These are phyloP conservation scores for Drosophila tsacasi DNA, from an alignment of 1,140 invertebrate species.

Conservation along the genomic window DNA sequence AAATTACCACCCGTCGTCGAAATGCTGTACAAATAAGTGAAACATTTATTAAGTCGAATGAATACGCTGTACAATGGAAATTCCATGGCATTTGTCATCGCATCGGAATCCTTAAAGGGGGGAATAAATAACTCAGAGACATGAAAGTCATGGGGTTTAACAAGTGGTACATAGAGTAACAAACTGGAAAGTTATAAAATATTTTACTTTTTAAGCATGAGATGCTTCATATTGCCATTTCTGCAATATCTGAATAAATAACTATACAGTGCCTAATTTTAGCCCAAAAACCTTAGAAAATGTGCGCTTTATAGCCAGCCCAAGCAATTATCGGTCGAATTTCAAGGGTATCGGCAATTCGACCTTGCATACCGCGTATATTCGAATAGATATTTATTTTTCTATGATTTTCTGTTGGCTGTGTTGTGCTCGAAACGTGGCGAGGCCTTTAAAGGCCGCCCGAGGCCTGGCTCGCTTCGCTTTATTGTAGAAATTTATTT, in stretches of 20 bases:
- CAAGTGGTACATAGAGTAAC: not conserved
- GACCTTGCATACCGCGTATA: constrained; percentile 51
- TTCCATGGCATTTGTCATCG: constrained; percentile 22
- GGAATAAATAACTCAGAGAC: constrained; percentile 2
- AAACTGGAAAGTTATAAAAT: not conserved
- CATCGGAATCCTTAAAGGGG: constrained; percentile 1
- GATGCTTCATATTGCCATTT: not conserved
- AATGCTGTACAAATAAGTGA: constrained; percentile 77
- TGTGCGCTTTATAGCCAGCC: constrained; percentile 3
- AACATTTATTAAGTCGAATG: constrained; percentile 55
- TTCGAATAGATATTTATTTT: constrained; percentile 54
- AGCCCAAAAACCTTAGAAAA: constrained; percentile 15
- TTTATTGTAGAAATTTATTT: constrained; percentile 82
- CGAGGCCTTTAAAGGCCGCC: constrained; percentile 68
- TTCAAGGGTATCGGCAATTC: constrained; percentile 67
- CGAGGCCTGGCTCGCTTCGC: constrained; percentile 78
- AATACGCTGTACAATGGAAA: constrained; percentile 29
- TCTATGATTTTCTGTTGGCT: constrained; percentile 55
- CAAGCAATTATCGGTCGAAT: constrained; percentile 32
- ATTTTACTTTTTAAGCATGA: not conserved
- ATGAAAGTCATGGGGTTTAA: constrained; percentile 12
- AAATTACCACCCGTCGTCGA: constrained; percentile 51
- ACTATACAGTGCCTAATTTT: constrained; percentile 8
- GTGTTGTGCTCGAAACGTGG: constrained; percentile 55
- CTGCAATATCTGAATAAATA: not conserved